Percentiles rank a stretch among this genome's conserved stretches.
These are phyloP conservation scores for Tangara arthus DNA, from an alignment of 2,797 vertebrate species.

Conservation along the genomic window DNA sequence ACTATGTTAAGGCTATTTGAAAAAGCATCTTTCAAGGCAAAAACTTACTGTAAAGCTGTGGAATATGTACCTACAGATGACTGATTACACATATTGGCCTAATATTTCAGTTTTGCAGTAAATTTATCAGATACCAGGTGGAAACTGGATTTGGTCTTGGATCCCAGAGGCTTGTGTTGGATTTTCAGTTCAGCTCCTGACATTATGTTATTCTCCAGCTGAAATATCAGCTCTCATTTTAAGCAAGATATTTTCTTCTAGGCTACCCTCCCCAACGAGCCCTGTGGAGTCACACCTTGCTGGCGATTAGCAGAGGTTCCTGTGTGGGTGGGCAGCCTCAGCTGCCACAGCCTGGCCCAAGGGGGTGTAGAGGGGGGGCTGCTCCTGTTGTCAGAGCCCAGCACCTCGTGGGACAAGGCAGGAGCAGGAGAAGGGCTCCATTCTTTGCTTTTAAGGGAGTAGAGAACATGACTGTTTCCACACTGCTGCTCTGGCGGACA, in stretches of 20 bases:
- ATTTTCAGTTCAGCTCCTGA: neutral
- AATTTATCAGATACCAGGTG: neutral
- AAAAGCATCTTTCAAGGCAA: neutral
- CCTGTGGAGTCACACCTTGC: neutral
- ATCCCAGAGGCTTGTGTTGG: neutral
- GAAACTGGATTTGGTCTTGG: neutral
- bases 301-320: neutral
- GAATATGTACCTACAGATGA: neutral
- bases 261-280: accelerated
- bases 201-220: neutral
- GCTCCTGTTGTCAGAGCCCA: accelerated
- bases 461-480: neutral
- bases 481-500: neutral
- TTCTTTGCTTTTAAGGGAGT: neutral
- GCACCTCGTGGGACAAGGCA: neutral
- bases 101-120: neutral
- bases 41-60: neutral
- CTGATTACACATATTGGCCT: neutral
- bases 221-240: neutral
- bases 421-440: neutral
- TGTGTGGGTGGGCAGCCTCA: neutral
- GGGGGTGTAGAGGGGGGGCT: accelerated
- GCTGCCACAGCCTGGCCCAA: neutral
- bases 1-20: neutral
- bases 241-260: neutral